Base-by-base conservation (phyloP, 1,140 invertebrate species). In the Orius insidiosus region DNA sequence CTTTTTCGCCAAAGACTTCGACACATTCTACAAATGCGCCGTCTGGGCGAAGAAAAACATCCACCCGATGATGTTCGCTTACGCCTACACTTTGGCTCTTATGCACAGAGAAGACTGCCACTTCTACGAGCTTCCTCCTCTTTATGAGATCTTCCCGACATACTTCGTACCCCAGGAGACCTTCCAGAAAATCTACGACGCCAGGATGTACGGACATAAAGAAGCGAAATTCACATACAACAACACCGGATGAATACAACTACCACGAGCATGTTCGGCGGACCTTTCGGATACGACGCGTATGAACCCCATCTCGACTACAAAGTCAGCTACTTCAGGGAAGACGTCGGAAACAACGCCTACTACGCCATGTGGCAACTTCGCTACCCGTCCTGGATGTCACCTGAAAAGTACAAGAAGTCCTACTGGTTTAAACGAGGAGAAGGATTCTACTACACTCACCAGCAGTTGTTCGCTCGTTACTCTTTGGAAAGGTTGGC, bases 401-500 rank as follows among this genome's bases (percentile, higher is more conserved):
- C 61, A 50, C 64, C 65, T 49, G 59, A 69, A 19, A 51, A 36
- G 10, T 35, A 35, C n/a, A 34, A 65, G 24, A 49, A 71, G 36
- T 56, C 61, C 1, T 64, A 70, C 48, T 63, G 71, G 41, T 19
- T 13, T 31, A 60, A 62, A 35, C 70, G 74, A 43, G 77, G 77
- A 31, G 75, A 80, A 61, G 57, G 60, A 13, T 76, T 67, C 57
- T 72, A 70, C 56, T 73, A 63, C 54, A 51, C 60, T 5, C 67
- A 75, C 45, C 72, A 75, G 52, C 74, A 77, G 58, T 40, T 79
- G 1, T 48, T 78, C 39, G 60, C 66, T 30, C 71, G 74, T 52
- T 80, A 78, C 60, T 71, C 78, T 48, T 58, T 80, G 56, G 76
- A 82, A 58, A 69, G 75, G 53, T 54, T 79, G 31, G 71, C 74